phyloP scores from a whole-genome alignment of 53 echinoderm and acorn worm species.

The Mesocentrotus franciscanus region DNA sequence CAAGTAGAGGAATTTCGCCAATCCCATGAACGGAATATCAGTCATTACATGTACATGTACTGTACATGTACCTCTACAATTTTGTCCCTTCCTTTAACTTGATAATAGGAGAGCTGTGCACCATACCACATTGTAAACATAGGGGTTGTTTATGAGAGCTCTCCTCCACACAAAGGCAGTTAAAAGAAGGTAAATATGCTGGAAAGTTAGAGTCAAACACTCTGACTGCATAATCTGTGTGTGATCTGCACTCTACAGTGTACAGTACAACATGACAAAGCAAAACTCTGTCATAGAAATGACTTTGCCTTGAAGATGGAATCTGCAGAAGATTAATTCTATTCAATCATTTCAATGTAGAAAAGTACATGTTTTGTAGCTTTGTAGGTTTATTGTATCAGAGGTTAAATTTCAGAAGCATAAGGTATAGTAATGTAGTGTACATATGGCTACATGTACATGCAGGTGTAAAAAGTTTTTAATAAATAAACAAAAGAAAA shows the following conservation, averaged over 20 bases:
- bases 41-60: no score
- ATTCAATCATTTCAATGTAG: no score
- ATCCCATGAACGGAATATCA: no score
- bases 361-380: no score
- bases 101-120: neutral
- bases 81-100: neutral
- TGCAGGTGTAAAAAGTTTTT: no score
- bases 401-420: no score
- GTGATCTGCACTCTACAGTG: neutral
- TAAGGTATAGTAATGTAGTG: no score
- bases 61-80: neutral
- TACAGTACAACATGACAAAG: neutral
- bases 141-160: slow-evolving; percentile 16
- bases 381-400: no score
- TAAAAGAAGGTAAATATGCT: slow-evolving; percentile 16
- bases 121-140: slow-evolving; percentile 1
- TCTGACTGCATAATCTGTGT: neutral
- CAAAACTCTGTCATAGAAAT: neutral
- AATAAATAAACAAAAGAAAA: no score
- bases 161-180: slow-evolving; percentile 11
- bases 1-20: no score
- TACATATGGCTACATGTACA: no score
- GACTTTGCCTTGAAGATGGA: neutral
- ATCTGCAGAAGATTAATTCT: no score
- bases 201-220: slow-evolving; percentile 14